phyloP scores from a whole-genome alignment of 2,888 invertebrate genomes.

The Platycheirus rosarum region DNA sequence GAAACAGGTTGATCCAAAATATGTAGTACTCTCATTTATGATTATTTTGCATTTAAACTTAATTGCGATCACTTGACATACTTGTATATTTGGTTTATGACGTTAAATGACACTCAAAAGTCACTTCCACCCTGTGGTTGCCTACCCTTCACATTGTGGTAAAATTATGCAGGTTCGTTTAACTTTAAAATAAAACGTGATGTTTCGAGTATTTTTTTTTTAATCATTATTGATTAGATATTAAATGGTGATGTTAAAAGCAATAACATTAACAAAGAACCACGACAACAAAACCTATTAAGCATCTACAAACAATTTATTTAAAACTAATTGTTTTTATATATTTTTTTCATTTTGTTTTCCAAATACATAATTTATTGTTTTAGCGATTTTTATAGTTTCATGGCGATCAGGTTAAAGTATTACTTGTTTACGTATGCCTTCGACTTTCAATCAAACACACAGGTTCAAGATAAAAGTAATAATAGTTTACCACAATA shows the following conservation, averaged over 20 bases:
- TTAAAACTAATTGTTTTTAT: too few species aligned
- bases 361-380: not conserved
- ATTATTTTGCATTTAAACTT: too few species aligned
- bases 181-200: not conserved
- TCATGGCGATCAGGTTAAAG: not conserved
- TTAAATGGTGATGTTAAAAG: slow-evolving; percentile 5
- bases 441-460: not conserved
- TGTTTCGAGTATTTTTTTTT: not conserved
- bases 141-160: too few species aligned
- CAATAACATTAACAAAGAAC: slow-evolving; percentile 9
- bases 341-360: too few species aligned
- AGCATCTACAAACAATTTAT: too few species aligned
- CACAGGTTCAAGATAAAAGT: not conserved
- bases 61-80: too few species aligned
- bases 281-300: not conserved
- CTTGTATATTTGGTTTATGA: too few species aligned
- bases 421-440: not conserved
- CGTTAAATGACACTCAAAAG: too few species aligned
- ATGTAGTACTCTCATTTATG: too few species aligned
- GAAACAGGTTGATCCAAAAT: too few species aligned
- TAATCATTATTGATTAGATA: slow-evolving; percentile 3
- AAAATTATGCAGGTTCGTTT: not conserved
- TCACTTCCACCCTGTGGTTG: too few species aligned
- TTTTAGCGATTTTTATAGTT: not conserved
- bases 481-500: not conserved